Evolutionary conservation across 1,140 invertebrate genomes (phyloP), one percentile per base, ranked within the genome.

Genomic region (Drosophila azteca): DNA sequence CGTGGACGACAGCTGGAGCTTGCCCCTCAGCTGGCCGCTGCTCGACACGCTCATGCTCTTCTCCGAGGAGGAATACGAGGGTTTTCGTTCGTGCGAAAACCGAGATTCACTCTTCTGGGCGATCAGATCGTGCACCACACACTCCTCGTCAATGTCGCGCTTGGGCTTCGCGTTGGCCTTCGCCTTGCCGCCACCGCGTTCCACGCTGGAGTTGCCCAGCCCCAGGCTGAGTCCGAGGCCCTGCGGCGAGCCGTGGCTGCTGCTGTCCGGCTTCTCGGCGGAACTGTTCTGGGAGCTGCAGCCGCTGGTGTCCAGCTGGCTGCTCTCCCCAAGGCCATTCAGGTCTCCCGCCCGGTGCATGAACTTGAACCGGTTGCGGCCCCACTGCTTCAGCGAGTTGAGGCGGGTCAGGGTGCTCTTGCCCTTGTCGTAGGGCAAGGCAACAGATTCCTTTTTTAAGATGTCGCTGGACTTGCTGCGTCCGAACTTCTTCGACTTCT

Each of bases 381-480:
- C 96, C 96, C 96, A 97, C 89, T 96, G 95, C 90, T 96, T 96
- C 43, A 97, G 91, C 9, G 94, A 95, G 91, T 96, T 96, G 76
- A 97, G 95, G 77, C 96, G 95, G 31, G 95, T 96, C 75, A 95
- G 94, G 1, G 87, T 91, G 75, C 53, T 91, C 77, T 91, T 91
- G 26, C 90, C 84, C 31, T 91, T 94, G 92, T 95, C 93, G 93
- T 94, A 91, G 68, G 89, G 90, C 77, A 91, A 90, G 88, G 91
- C 83, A 90, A 89, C 82, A 90, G 87, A 83, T 87, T 91, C 89
- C 81, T 91, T 92, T 94, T 93, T 95, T 93, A 94, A 94, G 90
- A 93, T 93, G 93, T 94, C 95, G 92, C 93, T 96, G 92, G 93
- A 96, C 89, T 93, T 94, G 90, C 94, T 95, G 82, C 95, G 93